These are phyloP conservation scores for Sinonovacula constricta DNA, from an alignment of 1,140 invertebrate species.

Conservation along the genomic window DNA sequence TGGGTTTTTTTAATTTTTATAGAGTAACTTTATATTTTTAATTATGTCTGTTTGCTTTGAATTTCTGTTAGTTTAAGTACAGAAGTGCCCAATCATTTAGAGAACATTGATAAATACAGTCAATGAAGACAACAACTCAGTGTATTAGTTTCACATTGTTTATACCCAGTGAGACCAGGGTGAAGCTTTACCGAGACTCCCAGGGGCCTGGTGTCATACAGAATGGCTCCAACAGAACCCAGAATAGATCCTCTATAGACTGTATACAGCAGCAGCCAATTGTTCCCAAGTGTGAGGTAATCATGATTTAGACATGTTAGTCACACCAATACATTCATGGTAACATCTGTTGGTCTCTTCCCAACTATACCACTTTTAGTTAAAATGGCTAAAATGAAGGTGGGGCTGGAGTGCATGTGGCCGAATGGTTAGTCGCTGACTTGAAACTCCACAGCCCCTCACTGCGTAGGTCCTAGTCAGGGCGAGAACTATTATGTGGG, in stretches of 20 bases:
- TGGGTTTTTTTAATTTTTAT: too few relatives aligned
- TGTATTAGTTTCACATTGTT: too few relatives aligned
- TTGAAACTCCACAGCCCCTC: neutral
- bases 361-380: neutral
- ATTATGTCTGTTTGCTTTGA: neutral
- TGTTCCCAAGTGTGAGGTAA: constrained; percentile 86
- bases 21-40: too few relatives aligned
- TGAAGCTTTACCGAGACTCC: constrained; percentile 77
- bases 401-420: neutral
- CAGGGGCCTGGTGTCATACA: constrained; percentile 77
- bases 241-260: constrained; percentile 55
- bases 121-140: constrained; percentile 80
- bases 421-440: neutral
- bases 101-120: constrained; percentile 27
- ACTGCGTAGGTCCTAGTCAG: too few relatives aligned
- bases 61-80: neutral
- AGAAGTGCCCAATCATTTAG: neutral
- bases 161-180: too few relatives aligned
- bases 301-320: neutral
- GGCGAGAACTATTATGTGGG: too few relatives aligned
- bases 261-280: constrained; percentile 77
- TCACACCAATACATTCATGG: too few relatives aligned
- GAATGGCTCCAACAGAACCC: constrained; percentile 59
- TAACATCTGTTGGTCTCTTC: neutral
- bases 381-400: neutral